Conservation (phyloP, 1,140 invertebrate genomes). For the Hormaphis cornu region DNA sequence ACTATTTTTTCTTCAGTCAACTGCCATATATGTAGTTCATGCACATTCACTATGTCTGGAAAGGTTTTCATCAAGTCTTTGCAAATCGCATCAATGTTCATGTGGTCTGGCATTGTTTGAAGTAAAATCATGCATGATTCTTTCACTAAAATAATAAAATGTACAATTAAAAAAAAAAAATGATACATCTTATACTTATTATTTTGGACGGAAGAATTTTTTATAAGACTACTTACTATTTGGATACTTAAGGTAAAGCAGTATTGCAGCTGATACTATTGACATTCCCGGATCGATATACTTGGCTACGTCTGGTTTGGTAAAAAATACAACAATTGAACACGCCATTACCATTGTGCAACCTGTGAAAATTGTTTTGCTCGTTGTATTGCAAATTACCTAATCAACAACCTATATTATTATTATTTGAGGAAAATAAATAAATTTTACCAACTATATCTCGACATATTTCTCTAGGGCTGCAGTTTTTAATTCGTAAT, state of each 20-base stretch:
- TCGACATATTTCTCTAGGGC: slow-evolving; percentile 38
- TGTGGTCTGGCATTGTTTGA: slow-evolving; percentile 70
- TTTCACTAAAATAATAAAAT: slow-evolving; percentile 51
- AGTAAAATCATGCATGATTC: slow-evolving; percentile 67
- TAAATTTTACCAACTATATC: slow-evolving; percentile 47
- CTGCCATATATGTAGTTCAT: slow-evolving; percentile 75
- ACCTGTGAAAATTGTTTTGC: slow-evolving; percentile 42
- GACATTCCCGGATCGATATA: slow-evolving; percentile 63
- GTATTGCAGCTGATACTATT: slow-evolving; percentile 53
- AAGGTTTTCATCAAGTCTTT: slow-evolving; percentile 57
- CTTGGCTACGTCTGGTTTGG: slow-evolving; percentile 52
- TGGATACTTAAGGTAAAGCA: slow-evolving; percentile 59
- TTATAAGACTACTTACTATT: slow-evolving; percentile 52
- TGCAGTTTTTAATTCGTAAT: slow-evolving; percentile 10
- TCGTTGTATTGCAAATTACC: background rate
- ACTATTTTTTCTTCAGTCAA: slow-evolving; percentile 59
- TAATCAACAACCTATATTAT: too few species aligned
- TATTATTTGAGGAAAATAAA: background rate
- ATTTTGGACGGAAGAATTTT: too few species aligned
- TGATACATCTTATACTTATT: too few species aligned
- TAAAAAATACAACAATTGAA: slow-evolving; percentile 54
- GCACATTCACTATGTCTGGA: slow-evolving; percentile 66
- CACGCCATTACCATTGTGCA: slow-evolving; percentile 60
- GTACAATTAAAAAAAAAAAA: background rate
- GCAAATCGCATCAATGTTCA: slow-evolving; percentile 59